phyloP scores from a whole-genome alignment of 1,140 invertebrate genomes.

The Drosophila bifasciata region DNA sequence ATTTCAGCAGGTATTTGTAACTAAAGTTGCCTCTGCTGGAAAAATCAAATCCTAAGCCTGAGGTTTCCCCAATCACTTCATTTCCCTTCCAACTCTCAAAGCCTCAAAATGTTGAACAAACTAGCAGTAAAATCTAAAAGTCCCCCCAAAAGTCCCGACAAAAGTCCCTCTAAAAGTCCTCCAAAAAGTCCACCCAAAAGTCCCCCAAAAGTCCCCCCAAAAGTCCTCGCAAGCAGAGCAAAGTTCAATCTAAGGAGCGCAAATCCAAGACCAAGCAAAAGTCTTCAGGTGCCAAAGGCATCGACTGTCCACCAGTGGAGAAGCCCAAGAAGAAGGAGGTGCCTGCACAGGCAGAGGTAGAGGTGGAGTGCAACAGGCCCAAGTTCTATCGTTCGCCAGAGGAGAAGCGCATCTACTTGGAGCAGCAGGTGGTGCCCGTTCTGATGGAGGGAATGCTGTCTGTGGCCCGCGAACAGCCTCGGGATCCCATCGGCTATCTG shows the following conservation, averaged over 20 bases:
- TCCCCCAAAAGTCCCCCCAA: background rate
- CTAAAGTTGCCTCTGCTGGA: too few species aligned
- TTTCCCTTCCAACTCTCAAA: too few species aligned
- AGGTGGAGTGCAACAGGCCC: conserved; percentile 16
- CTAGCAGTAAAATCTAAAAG: background rate
- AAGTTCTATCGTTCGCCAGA: background rate
- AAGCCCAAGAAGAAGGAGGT: conserved; percentile 20
- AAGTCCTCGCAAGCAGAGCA: background rate
- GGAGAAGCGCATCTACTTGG: conserved; percentile 42
- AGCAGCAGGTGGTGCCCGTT: conserved; percentile 56
- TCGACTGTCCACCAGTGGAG: background rate
- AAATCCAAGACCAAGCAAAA: too few species aligned
- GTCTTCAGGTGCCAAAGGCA: background rate
- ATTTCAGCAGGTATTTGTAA: too few species aligned
- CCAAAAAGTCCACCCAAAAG: too few species aligned
- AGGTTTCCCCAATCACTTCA: background rate
- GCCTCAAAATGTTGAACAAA: background rate
- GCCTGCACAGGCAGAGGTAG: background rate
- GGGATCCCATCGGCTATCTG: conserved; percentile 58
- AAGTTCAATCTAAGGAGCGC: too few species aligned
- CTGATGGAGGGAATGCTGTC: conserved; percentile 66
- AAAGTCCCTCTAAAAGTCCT: too few species aligned
- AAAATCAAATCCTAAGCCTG: too few species aligned
- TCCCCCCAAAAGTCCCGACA: background rate
- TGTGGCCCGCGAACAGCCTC: conserved; percentile 56